phyloP scores from a whole-genome alignment of 2,797 vertebrate species.

The Hoplostethus atlanticus region DNA sequence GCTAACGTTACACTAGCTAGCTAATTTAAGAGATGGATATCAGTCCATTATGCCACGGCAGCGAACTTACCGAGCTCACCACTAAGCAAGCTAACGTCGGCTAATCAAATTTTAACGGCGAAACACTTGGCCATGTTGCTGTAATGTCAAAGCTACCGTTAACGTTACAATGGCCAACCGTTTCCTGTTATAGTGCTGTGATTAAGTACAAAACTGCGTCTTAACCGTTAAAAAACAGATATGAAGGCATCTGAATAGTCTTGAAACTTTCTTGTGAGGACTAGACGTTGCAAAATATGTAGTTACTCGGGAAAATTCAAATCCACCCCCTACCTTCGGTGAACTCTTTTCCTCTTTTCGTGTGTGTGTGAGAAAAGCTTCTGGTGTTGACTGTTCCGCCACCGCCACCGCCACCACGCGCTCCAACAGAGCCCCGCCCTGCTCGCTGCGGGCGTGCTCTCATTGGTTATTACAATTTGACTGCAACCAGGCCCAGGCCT shows the following conservation, averaged over 20 bases:
- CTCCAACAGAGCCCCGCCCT: slow-evolving; percentile 53
- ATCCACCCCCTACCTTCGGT: slow-evolving; percentile 63
- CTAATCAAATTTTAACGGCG: neutral
- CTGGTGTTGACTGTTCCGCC: slow-evolving; percentile 75
- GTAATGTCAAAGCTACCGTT: neutral
- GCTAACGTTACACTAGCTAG: slow-evolving; percentile 29
- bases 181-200: slow-evolving; percentile 23
- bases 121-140: neutral
- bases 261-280: fast-evolving
- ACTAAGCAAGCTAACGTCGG: slow-evolving; percentile 34
- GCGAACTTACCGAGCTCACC: slow-evolving; percentile 55
- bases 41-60: slow-evolving; percentile 34
- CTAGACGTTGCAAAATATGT: neutral
- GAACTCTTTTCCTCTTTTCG: slow-evolving; percentile 37
- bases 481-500: slow-evolving; percentile 34
- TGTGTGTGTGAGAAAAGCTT: slow-evolving; percentile 51
- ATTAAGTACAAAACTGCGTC: slow-evolving; percentile 49
- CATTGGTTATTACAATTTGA: slow-evolving; percentile 51
- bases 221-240: neutral
- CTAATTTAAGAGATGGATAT: slow-evolving; percentile 39
- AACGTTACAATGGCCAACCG: neutral
- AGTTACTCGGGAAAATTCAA: neutral
- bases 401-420: slow-evolving; percentile 77
- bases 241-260: neutral
- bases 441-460: neutral